Evolutionary conservation across 2,113 vertebrate genomes (phyloP).

Genomic region (Deroptyus accipitrinus): DNA sequence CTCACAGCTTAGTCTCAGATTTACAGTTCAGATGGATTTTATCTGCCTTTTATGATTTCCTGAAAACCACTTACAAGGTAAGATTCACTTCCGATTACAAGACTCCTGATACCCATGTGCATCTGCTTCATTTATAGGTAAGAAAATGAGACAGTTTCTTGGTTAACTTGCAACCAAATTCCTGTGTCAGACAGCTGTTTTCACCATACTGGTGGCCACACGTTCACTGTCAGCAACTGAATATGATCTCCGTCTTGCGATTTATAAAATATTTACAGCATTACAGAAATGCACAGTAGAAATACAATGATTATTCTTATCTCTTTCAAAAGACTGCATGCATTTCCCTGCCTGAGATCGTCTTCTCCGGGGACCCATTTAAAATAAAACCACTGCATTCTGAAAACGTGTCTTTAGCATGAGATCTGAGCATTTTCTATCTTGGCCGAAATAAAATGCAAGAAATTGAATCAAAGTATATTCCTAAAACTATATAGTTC

Average conservation of each 20-base stretch:
- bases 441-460: neutral
- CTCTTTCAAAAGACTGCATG: neutral
- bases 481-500: neutral
- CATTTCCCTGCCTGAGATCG: neutral
- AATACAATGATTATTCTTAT: conserved; percentile 22
- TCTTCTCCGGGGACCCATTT: conserved; percentile 30
- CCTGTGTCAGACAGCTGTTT: neutral
- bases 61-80: conserved; percentile 14
- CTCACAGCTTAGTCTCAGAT: neutral
- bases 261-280: neutral
- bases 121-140: neutral
- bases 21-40: neutral
- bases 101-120: neutral
- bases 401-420: neutral
- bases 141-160: neutral
- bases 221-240: neutral
- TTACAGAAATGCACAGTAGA: neutral
- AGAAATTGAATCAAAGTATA: conserved; percentile 14
- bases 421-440: neutral
- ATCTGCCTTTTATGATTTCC: neutral
- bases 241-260: neutral
- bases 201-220: neutral
- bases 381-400: neutral
- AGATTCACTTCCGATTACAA: neutral
- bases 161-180: neutral